phyloP scores from a whole-genome alignment of 35 echinoderm and acorn worm genomes.

The Ophioderma brevispina region DNA sequence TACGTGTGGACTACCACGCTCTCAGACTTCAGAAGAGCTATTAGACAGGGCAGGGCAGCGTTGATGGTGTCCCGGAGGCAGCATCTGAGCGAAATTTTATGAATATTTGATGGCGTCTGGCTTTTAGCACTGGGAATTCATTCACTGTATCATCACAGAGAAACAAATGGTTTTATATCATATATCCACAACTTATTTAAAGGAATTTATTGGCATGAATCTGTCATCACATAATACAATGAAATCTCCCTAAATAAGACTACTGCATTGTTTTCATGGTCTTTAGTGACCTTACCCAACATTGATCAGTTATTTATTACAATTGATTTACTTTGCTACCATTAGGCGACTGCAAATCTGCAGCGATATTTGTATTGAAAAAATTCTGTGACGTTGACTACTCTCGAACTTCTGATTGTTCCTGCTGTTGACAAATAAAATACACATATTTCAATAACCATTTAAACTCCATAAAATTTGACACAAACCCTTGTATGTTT shows the following conservation, averaged over 20 bases:
- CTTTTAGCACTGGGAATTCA: constrained; percentile 87
- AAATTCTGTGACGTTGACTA: constrained; percentile 83
- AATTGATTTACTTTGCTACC: too few species aligned
- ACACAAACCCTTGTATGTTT: too few species aligned
- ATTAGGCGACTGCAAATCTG: constrained; percentile 68
- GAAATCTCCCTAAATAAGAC: too few species aligned
- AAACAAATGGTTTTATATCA: too few species aligned
- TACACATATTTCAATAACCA: too few species aligned
- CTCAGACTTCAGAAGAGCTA: constrained; percentile 78
- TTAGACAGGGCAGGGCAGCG: constrained; percentile 60
- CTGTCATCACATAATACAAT: too few species aligned
- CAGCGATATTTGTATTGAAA: constrained; percentile 74
- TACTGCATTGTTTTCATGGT: too few species aligned
- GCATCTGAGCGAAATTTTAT: constrained; percentile 80
- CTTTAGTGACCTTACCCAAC: too few species aligned
- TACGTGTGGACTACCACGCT: constrained; percentile 96
- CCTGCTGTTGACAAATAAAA: constrained; percentile 68
- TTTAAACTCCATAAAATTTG: too few species aligned
- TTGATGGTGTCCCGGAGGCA: constrained; percentile 66
- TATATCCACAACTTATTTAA: too few species aligned
- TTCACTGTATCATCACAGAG: constrained; percentile 72
- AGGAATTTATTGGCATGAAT: too few species aligned
- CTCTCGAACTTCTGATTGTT: constrained; percentile 81
- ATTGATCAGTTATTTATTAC: too few species aligned
- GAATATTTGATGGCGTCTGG: constrained; percentile 93